Evolutionary conservation across 2,888 invertebrate genomes (phyloP).

Genomic region (Cyclophora punctaria): DNA sequence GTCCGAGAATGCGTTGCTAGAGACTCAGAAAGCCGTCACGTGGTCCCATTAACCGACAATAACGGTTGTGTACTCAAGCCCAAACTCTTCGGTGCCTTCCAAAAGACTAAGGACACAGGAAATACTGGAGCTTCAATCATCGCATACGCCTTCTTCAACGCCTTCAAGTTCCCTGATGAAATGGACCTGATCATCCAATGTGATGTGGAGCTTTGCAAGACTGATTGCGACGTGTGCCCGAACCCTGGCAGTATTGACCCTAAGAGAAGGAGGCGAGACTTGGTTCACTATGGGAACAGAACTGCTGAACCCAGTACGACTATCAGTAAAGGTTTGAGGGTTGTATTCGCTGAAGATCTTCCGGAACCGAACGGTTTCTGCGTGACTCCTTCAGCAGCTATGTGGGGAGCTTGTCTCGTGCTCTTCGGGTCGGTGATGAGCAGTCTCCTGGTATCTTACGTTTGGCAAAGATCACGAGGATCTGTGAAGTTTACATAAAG

Average conservation of each 20-base stretch:
- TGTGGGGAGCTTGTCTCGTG: constrained; percentile 76
- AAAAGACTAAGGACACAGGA: constrained; percentile 84
- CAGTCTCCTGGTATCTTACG: constrained; percentile 53
- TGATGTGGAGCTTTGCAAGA: constrained; percentile 87
- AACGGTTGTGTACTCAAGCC: constrained; percentile 86
- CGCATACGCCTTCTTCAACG: constrained; percentile 86
- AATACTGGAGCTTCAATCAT: constrained; percentile 83
- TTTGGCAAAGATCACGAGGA: constrained; percentile 57
- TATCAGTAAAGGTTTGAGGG: constrained; percentile 78
- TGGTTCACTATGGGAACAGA: constrained; percentile 62
- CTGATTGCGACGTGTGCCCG: constrained; percentile 83
- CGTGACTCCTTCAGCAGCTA: constrained; percentile 77
- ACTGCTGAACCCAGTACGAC: constrained; percentile 76
- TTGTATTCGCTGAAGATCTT: constrained; percentile 82
- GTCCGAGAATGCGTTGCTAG: constrained; percentile 85
- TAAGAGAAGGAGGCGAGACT: constrained; percentile 56
- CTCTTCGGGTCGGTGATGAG: constrained; percentile 76
- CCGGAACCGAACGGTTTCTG: constrained; percentile 71
- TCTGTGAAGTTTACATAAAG: constrained; percentile 45
- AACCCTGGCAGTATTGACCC: constrained; percentile 77
- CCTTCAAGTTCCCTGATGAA: constrained; percentile 89
- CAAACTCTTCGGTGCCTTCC: constrained; percentile 87
- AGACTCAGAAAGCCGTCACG: constrained; percentile 79
- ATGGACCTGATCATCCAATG: constrained; percentile 89
- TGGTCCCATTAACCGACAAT: constrained; percentile 82